A percentile compares a stretch with the other conserved stretches of the same genome.
These are phyloP conservation scores for Chloroclysta siterata DNA, from an alignment of 2,888 invertebrate species.

Conservation along the genomic window DNA sequence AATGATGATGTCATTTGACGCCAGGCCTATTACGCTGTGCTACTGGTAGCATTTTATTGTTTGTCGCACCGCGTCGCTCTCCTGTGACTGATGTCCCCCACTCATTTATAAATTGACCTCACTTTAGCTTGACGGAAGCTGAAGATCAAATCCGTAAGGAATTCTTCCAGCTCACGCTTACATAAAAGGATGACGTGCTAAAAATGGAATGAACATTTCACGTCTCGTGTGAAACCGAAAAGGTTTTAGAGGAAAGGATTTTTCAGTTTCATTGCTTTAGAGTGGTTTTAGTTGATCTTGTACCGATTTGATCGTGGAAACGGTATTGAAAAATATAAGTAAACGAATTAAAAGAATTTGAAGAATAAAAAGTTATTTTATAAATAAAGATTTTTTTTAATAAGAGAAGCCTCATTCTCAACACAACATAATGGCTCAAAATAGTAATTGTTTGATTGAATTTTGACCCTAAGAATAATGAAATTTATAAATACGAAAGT, in stretches of 20 bases:
- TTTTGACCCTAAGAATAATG: too few relatives aligned
- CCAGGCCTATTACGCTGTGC: too few relatives aligned
- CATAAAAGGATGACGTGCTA: slow-evolving; percentile 22
- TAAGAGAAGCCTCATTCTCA: too few relatives aligned
- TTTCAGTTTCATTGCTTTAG: slow-evolving; percentile 3
- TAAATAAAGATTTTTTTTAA: too few relatives aligned
- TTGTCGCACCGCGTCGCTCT: slow-evolving; percentile 30
- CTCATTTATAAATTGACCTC: slow-evolving; percentile 79
- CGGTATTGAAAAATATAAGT: too few relatives aligned
- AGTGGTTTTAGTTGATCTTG: not conserved
- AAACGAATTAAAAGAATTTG: too few relatives aligned
- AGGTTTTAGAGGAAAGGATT: slow-evolving; percentile 12
- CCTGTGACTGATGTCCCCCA: slow-evolving; percentile 69
- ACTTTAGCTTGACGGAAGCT: slow-evolving; percentile 43
- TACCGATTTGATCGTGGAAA: not conserved
- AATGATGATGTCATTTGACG: too few relatives aligned
- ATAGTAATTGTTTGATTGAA: too few relatives aligned
- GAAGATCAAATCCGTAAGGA: slow-evolving; percentile 38
- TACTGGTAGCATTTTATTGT: not conserved
- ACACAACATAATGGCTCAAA: too few relatives aligned
- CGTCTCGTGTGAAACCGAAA: not conserved
- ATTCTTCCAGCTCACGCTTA: slow-evolving; percentile 26
- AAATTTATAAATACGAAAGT: too few relatives aligned
- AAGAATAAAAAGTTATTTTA: too few relatives aligned
- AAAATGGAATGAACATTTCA: slow-evolving; percentile 16